phyloP scores from a whole-genome alignment of 2,113 vertebrate species.

The Corythornis madagascariensis region DNA sequence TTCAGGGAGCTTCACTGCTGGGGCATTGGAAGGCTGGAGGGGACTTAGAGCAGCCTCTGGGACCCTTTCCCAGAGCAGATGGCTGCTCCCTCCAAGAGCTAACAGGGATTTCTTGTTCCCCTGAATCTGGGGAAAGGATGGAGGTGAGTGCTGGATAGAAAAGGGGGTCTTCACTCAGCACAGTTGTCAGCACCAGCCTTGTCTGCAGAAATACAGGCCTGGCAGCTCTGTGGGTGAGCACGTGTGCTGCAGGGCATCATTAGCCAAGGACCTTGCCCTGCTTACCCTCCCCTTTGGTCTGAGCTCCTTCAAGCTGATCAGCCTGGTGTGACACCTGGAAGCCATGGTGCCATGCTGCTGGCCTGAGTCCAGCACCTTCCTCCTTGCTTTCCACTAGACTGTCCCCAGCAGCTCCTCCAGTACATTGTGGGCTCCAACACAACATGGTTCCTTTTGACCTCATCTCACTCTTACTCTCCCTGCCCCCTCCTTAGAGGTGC shows the following conservation, averaged over 20 bases:
- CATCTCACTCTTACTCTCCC: constrained; percentile 50
- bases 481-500: constrained; percentile 77
- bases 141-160: constrained; percentile 36
- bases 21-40: constrained; percentile 48
- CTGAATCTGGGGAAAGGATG: constrained; percentile 15
- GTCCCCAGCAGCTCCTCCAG: constrained; percentile 28
- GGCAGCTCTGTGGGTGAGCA: not conserved
- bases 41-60: not conserved
- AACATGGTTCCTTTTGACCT: constrained; percentile 60
- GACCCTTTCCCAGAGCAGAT: not conserved
- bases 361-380: constrained; percentile 13
- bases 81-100: not conserved
- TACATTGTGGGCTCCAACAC: constrained; percentile 54
- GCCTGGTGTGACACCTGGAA: constrained; percentile 31
- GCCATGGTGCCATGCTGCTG: not conserved
- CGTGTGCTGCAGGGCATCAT: not conserved
- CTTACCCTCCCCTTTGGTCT: not conserved
- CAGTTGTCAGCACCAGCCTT: not conserved
- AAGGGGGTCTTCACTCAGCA: not conserved
- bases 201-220: constrained; percentile 4
- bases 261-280: not conserved
- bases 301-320: constrained; percentile 12
- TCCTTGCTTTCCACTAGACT: constrained; percentile 24
- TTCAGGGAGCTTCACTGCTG: constrained; percentile 56
- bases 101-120: constrained; percentile 12